A percentile compares a stretch with the other conserved stretches of the same genome.
Evolutionary conservation across 2,888 invertebrate genomes (phyloP).

Genomic region (Phyllotreta striolata): DNA sequence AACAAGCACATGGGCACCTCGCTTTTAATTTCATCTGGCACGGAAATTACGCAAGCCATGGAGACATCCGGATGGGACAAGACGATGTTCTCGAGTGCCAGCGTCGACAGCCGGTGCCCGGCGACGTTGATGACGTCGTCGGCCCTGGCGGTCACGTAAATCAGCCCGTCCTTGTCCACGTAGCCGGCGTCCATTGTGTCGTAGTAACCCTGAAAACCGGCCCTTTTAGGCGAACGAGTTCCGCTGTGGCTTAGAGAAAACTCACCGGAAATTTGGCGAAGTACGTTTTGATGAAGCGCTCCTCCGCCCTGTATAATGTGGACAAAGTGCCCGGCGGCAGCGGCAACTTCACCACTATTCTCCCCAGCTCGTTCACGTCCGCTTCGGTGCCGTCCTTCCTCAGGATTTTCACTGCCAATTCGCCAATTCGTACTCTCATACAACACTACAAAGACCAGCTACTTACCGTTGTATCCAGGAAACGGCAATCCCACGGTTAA

Average conservation of each 20-base stretch:
- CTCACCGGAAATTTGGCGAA: conserved; percentile 84
- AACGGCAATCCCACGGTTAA: conserved; percentile 82
- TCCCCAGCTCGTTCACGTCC: conserved; percentile 76
- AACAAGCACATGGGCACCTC: conserved; percentile 90
- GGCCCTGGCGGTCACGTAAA: conserved; percentile 89
- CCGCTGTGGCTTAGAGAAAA: conserved; percentile 31
- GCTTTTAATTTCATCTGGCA: conserved; percentile 89
- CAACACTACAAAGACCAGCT: neutral
- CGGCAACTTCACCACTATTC: conserved; percentile 84
- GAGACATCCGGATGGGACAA: conserved; percentile 84
- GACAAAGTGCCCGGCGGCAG: conserved; percentile 89
- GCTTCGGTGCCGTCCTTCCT: conserved; percentile 76
- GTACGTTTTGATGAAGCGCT: conserved; percentile 81
- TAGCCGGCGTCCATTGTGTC: conserved; percentile 97
- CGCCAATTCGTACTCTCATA: neutral
- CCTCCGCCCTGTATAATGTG: conserved; percentile 82
- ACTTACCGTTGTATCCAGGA: conserved; percentile 85
- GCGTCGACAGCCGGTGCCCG: conserved; percentile 89
- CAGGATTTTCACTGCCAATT: conserved; percentile 69
- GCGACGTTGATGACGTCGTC: conserved; percentile 97
- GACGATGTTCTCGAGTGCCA: conserved; percentile 89
- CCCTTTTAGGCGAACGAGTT: neutral
- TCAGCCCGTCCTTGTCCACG: conserved; percentile 80
- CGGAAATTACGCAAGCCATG: conserved; percentile 90
- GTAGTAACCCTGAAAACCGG: conserved; percentile 76